Percentiles rank a stretch among this genome's conserved stretches.
Evolutionary conservation across 2,113 vertebrate genomes (phyloP).

Genomic region (Varanus komodoensis): DNA sequence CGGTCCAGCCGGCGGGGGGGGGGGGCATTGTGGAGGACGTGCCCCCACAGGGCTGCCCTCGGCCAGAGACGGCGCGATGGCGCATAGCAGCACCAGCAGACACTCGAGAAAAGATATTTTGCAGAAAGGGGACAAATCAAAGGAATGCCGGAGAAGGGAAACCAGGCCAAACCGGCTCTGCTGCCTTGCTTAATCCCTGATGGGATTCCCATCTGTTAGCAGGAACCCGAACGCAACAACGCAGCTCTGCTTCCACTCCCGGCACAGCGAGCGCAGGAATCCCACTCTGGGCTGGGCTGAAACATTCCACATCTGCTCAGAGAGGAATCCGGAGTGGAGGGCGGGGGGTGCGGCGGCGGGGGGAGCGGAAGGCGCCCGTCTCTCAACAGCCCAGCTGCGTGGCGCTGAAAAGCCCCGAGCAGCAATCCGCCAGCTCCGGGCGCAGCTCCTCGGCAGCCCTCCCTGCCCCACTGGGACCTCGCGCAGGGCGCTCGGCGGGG

Average conservation of each 20-base stretch:
- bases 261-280: background rate
- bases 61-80: no score
- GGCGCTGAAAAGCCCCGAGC: background rate
- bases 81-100: no score
- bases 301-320: slow-evolving; percentile 5
- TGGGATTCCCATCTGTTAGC: slow-evolving; percentile 5
- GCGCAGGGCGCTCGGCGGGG: background rate
- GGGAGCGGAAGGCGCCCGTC: background rate
- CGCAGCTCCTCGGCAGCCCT: no score
- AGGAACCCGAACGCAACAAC: background rate
- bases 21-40: no score
- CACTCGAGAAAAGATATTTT: no score
- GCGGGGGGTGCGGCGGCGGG: background rate
- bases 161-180: background rate
- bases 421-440: background rate
- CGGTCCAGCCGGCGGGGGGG: no score
- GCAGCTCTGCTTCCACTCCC: no score
- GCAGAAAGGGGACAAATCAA: background rate
- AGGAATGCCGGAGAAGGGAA: background rate
- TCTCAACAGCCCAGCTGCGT: background rate
- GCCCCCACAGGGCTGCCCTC: no score
- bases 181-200: background rate
- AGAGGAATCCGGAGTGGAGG: background rate
- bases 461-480: background rate
- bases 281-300: background rate